Conservation (phyloP, 2,888 invertebrate species). For the Biston stratarius region DNA sequence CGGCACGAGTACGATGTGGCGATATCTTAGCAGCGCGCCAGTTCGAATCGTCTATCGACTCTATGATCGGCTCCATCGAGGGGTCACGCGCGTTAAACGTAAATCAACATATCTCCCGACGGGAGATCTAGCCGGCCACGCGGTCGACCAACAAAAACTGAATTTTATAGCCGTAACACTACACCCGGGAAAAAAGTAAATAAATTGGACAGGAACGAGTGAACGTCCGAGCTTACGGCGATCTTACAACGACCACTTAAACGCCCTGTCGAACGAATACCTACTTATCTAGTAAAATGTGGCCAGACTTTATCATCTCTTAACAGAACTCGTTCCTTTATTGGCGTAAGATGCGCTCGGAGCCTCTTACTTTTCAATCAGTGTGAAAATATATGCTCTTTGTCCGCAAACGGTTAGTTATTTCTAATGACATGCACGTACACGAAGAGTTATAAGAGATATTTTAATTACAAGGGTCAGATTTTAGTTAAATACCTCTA, state of each 20-base stretch:
- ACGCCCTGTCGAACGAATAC: slow-evolving; percentile 52
- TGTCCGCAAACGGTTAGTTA: slow-evolving; percentile 31
- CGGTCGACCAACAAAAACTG: slow-evolving; percentile 81
- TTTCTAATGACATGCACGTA: slow-evolving; percentile 20
- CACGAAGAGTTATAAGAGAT: background rate
- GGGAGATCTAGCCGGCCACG: slow-evolving; percentile 83
- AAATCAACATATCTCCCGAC: slow-evolving; percentile 86
- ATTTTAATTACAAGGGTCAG: background rate
- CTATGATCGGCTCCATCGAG: slow-evolving; percentile 83
- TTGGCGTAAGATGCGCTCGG: slow-evolving; percentile 32
- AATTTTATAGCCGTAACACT: slow-evolving; percentile 83
- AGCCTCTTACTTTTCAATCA: slow-evolving; percentile 38
- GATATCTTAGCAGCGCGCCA: slow-evolving; percentile 79
- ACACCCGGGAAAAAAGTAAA: slow-evolving; percentile 81
- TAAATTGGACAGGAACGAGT: slow-evolving; percentile 78
- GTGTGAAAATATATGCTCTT: slow-evolving; percentile 32
- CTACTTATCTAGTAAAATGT: slow-evolving; percentile 50
- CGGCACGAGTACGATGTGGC: slow-evolving; percentile 83
- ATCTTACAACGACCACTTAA: slow-evolving; percentile 57
- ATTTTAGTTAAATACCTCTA: background rate
- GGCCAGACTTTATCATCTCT: slow-evolving; percentile 41
- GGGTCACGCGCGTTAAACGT: slow-evolving; percentile 86
- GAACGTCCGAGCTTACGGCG: slow-evolving; percentile 67
- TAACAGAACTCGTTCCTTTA: slow-evolving; percentile 41
- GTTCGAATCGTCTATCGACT: slow-evolving; percentile 84